A percentile compares a stretch with the other conserved stretches of the same genome.
Evolutionary conservation across 2,797 vertebrate genomes (phyloP).

Genomic region (Ara ararauna): DNA sequence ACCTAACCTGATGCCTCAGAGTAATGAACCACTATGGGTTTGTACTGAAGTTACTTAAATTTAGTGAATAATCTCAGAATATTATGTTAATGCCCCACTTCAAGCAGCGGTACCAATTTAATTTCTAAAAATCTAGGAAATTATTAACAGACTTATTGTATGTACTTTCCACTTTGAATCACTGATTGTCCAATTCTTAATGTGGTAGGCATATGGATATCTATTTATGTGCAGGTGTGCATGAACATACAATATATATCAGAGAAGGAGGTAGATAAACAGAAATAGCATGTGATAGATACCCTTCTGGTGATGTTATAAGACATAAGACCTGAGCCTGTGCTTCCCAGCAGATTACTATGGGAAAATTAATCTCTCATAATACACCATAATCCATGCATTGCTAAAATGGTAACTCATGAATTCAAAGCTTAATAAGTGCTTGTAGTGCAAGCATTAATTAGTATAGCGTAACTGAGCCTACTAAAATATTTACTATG

Average conservation of each 20-base stretch:
- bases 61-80: background rate
- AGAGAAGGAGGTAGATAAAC: conserved; percentile 6
- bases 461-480: background rate
- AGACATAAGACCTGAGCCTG: background rate
- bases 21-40: background rate
- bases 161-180: background rate
- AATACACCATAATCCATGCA: background rate
- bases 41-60: background rate
- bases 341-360: background rate
- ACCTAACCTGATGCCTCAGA: background rate
- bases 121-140: background rate
- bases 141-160: background rate
- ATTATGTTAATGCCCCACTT: background rate
- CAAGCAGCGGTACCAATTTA: background rate
- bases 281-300: background rate
- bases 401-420: background rate
- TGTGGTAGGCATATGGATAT: background rate
- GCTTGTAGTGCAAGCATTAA: background rate
- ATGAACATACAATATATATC: conserved; percentile 10
- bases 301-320: background rate
- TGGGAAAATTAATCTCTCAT: background rate
- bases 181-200: background rate
- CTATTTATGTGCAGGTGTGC: conserved; percentile 68
- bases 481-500: background rate
- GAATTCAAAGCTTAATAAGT: conserved; percentile 5